These are phyloP conservation scores for Fragum whitleyi DNA, from an alignment of 2,888 invertebrate species.

Conservation along the genomic window DNA sequence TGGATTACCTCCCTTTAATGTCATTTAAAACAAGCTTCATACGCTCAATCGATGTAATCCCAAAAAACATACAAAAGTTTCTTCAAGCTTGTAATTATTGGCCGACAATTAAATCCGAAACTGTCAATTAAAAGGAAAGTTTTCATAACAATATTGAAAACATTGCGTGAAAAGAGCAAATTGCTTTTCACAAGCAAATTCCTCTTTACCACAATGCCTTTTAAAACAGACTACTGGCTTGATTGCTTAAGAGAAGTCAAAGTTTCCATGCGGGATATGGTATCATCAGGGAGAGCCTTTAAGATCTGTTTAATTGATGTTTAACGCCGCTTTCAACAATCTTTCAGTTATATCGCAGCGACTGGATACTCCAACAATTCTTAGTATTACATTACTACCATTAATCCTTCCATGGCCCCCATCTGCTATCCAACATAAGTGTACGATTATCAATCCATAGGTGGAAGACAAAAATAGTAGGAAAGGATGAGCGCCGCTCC, in stretches of 20 bases:
- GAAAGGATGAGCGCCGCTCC: not conserved
- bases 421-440: not conserved
- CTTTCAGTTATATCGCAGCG: not conserved
- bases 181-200: not conserved
- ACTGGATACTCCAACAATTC: not conserved
- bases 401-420: not conserved
- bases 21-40: too few species aligned
- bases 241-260: too few species aligned
- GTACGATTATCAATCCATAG: not conserved
- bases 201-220: too few species aligned
- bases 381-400: not conserved
- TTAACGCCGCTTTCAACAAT: not conserved
- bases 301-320: not conserved
- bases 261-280: too few species aligned
- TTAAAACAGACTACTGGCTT: too few species aligned
- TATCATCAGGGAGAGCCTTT: too few species aligned
- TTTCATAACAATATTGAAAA: not conserved
- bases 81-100: too few species aligned
- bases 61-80: too few species aligned
- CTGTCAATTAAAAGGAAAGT: too few species aligned
- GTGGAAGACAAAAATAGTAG: not conserved
- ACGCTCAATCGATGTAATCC: too few species aligned
- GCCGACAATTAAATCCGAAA: too few species aligned
- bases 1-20: too few species aligned
- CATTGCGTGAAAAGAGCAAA: not conserved